Percentiles rank a stretch among this genome's conserved stretches.
These are phyloP conservation scores for Laticauda colubrina DNA, from an alignment of 2,113 vertebrate genomes.

Conservation along the genomic window DNA sequence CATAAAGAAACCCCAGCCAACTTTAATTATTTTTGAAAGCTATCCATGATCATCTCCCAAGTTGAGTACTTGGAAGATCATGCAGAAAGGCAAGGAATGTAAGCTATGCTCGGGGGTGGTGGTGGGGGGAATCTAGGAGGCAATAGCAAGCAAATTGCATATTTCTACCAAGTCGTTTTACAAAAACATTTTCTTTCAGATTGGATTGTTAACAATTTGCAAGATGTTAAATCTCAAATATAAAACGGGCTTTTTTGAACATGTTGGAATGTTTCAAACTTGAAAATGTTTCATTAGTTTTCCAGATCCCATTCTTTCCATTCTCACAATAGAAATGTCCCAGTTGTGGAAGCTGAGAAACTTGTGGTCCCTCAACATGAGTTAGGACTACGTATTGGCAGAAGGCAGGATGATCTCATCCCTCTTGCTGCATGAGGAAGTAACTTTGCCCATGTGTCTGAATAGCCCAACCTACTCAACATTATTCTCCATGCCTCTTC, in stretches of 20 bases:
- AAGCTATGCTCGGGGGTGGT: neutral
- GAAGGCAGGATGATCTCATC: neutral
- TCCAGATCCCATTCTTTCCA: neutral
- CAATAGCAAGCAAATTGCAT: neutral
- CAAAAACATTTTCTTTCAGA: neutral
- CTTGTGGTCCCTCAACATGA: neutral
- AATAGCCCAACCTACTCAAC: neutral
- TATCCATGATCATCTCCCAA: constrained; percentile 20
- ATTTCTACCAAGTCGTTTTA: neutral
- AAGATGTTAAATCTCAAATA: neutral
- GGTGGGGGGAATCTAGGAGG: neutral
- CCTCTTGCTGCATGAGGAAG: neutral
- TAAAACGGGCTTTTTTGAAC: neutral
- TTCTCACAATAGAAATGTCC: neutral
- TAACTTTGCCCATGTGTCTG: neutral
- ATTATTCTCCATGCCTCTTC: neutral
- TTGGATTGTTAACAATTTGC: neutral
- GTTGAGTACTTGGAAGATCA: constrained; percentile 26
- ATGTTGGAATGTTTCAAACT: neutral
- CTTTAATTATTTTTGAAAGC: constrained; percentile 31
- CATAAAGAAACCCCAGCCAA: neutral
- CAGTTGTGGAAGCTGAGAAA: neutral
- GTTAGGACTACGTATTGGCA: neutral
- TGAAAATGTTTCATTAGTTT: neutral
- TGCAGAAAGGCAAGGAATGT: neutral